Conservation (phyloP, 1,140 invertebrate species). For the Anastrepha obliqua region DNA sequence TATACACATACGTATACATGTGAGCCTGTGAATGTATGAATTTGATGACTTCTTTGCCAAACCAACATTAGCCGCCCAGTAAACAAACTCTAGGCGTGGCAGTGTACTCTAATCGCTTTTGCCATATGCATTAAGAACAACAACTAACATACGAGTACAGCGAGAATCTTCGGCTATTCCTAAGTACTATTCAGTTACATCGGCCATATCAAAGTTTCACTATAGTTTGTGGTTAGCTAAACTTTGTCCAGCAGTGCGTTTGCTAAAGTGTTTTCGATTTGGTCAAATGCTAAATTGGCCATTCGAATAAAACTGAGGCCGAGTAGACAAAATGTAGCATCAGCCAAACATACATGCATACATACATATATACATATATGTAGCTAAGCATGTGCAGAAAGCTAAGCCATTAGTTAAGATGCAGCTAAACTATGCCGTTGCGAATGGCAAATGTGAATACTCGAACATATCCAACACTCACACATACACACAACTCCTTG, state of each 20-base stretch:
- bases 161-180: background rate
- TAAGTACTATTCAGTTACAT: slow-evolving; percentile 26
- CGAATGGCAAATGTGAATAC: background rate
- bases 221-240: slow-evolving; percentile 7
- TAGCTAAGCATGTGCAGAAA: background rate
- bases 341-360: background rate
- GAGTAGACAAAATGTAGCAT: background rate
- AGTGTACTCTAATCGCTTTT: background rate
- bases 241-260: slow-evolving; percentile 7
- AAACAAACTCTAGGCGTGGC: slow-evolving; percentile 5
- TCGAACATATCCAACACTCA: background rate
- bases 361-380: background rate
- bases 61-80: background rate
- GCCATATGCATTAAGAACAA: slow-evolving; percentile 10
- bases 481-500: background rate
- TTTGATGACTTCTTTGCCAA: slow-evolving; percentile 32
- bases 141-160: background rate
- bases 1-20: too few species aligned
- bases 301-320: background rate
- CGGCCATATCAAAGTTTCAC: background rate
- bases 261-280: slow-evolving; percentile 18
- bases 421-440: slow-evolving; percentile 19
- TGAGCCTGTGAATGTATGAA: background rate
- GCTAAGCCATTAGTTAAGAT: slow-evolving; percentile 22
- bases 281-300: slow-evolving; percentile 42